phyloP scores from a whole-genome alignment of 2,797 vertebrate species.

The Bradypus variegatus region DNA sequence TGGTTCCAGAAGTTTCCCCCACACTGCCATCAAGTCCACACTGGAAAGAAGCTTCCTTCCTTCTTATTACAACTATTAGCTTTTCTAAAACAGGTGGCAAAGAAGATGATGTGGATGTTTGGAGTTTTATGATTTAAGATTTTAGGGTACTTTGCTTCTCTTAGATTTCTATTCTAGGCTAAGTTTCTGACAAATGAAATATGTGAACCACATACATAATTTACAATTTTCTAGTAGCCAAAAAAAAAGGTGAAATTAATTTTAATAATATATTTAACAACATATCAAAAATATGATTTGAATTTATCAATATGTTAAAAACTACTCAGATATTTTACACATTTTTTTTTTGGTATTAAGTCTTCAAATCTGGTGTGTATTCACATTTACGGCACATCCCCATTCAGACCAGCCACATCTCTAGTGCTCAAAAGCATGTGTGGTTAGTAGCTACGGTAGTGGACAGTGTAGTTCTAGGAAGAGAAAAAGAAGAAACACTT shows the following conservation, averaged over 20 bases:
- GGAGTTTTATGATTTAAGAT: background rate
- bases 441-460: background rate
- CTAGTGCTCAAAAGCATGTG: background rate
- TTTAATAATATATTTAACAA: conserved; percentile 22
- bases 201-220: background rate
- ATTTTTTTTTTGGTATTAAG: background rate
- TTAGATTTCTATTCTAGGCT: background rate
- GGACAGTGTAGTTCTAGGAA: background rate
- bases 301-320: background rate
- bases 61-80: background rate
- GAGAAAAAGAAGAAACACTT: background rate
- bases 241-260: background rate
- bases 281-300: background rate
- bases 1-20: too few species aligned
- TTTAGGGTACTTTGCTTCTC: background rate
- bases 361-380: background rate
- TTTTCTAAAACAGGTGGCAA: background rate
- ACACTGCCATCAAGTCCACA: too few species aligned
- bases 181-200: background rate
- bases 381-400: background rate
- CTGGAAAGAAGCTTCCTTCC: background rate
- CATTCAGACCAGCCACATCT: background rate
- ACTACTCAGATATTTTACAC: background rate
- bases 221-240: background rate
- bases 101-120: background rate